phyloP scores from a whole-genome alignment of 2,797 vertebrate species.

The Vireo griseus region DNA sequence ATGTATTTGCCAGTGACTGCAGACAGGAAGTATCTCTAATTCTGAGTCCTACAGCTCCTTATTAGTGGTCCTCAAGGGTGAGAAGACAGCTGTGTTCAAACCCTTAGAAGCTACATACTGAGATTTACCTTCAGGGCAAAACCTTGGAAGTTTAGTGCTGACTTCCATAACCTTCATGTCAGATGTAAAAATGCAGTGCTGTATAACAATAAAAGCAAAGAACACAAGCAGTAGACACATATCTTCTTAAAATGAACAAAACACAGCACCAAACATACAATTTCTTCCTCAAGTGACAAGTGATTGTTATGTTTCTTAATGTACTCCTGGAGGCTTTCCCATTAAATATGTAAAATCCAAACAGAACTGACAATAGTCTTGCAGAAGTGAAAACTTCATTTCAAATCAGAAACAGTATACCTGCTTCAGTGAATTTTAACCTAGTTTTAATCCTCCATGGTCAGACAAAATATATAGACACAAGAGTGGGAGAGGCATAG shows the following conservation, averaged over 20 bases:
- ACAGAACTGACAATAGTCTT: not conserved
- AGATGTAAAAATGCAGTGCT: not conserved
- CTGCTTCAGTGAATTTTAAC: not conserved
- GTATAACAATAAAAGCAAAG: not conserved
- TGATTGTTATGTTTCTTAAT: not conserved
- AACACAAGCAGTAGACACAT: not conserved
- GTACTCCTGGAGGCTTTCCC: not conserved
- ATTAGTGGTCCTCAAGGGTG: not conserved
- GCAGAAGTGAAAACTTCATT: not conserved
- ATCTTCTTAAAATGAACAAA: not conserved
- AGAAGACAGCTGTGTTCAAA: not conserved
- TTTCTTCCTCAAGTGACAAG: not conserved
- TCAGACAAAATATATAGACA: not conserved
- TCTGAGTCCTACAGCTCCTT: not conserved
- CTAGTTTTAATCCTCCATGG: not conserved
- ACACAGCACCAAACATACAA: not conserved
- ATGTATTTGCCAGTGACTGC: not conserved
- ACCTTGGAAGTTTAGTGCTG: not conserved
- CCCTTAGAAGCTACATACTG: fast-evolving
- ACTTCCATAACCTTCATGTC: not conserved
- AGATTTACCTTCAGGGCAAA: not conserved
- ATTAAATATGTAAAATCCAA: not conserved
- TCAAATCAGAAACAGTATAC: not conserved
- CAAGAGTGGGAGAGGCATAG: not conserved
- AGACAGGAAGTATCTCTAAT: not conserved